phyloP scores from a whole-genome alignment of 2,797 vertebrate species.

The Aplochiton taeniatus region DNA sequence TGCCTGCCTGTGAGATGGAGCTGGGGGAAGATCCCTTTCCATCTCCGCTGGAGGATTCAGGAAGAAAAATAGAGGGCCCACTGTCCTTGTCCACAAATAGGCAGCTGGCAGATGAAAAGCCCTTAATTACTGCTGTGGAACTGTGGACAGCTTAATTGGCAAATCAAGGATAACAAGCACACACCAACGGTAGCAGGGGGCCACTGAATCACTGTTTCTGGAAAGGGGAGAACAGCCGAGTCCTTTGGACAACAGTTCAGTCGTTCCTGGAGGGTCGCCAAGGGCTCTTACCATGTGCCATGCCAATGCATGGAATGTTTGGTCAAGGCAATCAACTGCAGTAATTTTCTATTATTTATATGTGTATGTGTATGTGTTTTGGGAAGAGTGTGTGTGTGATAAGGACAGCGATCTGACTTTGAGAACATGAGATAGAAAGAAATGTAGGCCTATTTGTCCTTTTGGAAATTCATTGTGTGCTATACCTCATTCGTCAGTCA shows the following conservation, averaged over 20 bases:
- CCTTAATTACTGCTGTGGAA: conserved; percentile 65
- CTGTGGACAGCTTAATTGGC: conserved; percentile 65
- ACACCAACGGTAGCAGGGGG: conserved; percentile 33
- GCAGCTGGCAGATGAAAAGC: conserved; percentile 64
- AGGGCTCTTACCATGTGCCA: conserved; percentile 12
- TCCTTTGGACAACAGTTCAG: conserved; percentile 26
- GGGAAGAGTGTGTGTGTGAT: neutral
- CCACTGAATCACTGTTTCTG: conserved; percentile 42
- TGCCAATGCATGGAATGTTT: neutral
- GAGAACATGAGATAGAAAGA: no score
- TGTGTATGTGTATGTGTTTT: neutral
- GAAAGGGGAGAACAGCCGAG: conserved; percentile 24
- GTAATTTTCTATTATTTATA: conserved; percentile 1
- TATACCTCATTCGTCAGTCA: no score
- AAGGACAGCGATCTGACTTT: neutral
- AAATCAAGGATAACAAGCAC: conserved; percentile 66
- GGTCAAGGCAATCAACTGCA: neutral
- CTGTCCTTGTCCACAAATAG: conserved; percentile 36
- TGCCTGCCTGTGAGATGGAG: neutral
- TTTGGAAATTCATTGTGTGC: no score
- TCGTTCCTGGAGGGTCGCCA: conserved; percentile 14
- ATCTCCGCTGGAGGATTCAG: conserved; percentile 33
- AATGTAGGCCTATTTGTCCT: no score
- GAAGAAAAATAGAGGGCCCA: conserved; percentile 31
- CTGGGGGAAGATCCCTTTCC: neutral